Evolutionary conservation across 1,140 invertebrate genomes (phyloP), one percentile per base, ranked within the genome.

Genomic region (Hyposmocoma kahamanoa): DNA sequence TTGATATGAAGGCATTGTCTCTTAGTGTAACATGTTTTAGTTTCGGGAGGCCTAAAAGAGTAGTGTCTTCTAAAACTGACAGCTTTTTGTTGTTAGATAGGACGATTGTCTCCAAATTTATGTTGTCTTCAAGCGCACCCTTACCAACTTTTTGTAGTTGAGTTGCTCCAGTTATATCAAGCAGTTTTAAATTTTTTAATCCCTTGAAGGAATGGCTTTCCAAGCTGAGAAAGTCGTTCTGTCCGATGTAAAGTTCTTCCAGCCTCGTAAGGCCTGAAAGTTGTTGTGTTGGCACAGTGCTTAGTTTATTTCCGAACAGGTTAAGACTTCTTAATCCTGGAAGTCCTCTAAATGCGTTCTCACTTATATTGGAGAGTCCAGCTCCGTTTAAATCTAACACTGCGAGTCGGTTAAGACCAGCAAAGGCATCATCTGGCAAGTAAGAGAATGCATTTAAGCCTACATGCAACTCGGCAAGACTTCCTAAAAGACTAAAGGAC

Each of bases 361-460:
- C 88, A 32, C 90, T 92, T 42, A 97, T 92, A 56, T 94, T 92
- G 19, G 90, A 88, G 41, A 97, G 86, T 1, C 91, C 92, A 11
- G 94, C 94, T 36, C 93, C 92, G 53, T 91, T 92, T 22, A 97
- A 83, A 73, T 96, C 93, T 44, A 97, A 80, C 5, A 93, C 90
- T 0, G 91, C 88, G 11, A 97, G 79, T 19, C 91, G 89, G 34
- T 90, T 91, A 0, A 96, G 86, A 26, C 93, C 91, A 13, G 90
- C 87, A 69, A 96, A 96, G 3, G 92, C 90, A 51, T 93, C 92
- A 44, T 92, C 90, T 0, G 90, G 90, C 32, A 97, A 83, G 13
- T 86, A 84, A 1, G 90, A 89, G 50, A 97, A 95, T 0, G 90
- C 91, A 67, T 97, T 97, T 51, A 93, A 88, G 1, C 94, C 95